Base-by-base conservation (phyloP, 2,888 invertebrate genomes). In the Leptura quadrifasciata region DNA sequence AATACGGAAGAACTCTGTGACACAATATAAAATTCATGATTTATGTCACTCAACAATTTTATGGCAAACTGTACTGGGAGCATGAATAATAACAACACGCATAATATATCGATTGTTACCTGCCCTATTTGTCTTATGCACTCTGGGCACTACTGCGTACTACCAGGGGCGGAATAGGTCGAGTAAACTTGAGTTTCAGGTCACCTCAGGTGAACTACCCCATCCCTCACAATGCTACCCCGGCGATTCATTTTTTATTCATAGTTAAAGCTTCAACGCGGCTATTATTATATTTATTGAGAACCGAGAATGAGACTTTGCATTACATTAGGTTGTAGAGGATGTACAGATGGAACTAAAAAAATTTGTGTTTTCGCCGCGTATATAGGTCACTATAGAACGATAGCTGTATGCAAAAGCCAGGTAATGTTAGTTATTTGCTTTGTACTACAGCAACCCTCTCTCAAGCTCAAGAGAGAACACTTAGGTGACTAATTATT, bases 31-130 rank as follows among this genome's bases (percentile, higher is more conserved):
- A 31, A 31, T 31, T 31, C 27, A 5, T 31, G 27, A 31, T 6
- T 31, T 6, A 31, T 31, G 6, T 6, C 0, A 31, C 27, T 1
- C 12, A 39, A 15, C 12, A 12, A 39, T 39, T 39, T 39, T 39
- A 12, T 12, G 15, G 1, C 39, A 39, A 39, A 15, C 39, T 39
- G 39, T 39, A 39, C 39, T 39, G 39, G 10, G 39, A 39, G 10
- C 10, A 10, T 24, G 21, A 60, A 21, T 24, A 60, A 21, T 24
- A 60, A 60, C 24, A 60, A 24, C 58, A 60, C 58, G 21, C 58
- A 60, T 24, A 24, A 18, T 27, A 63, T 63, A 63, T 63, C 61
- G 61, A 63, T 63, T 63, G 27, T 27, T 35, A 17, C 61, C 58
- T 21, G 61, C n/a, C 61, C 8, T 35, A 63, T 35, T 63, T 31